Evolutionary conservation across 2,797 vertebrate species (phyloP).

Genomic region (Enteromius anoplus): DNA sequence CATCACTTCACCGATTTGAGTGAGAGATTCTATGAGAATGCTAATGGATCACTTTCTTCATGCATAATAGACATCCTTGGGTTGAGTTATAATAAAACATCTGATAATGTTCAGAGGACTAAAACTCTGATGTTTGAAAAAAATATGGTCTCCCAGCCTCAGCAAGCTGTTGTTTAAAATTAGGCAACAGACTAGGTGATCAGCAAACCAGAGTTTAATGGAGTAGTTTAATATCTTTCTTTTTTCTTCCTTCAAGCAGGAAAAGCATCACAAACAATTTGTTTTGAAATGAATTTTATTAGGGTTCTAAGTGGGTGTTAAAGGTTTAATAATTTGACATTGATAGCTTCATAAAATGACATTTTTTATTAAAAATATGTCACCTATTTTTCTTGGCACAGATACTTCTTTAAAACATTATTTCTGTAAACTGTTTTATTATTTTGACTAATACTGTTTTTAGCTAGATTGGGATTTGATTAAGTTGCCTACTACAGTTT

Average conservation of each 20-base stretch:
- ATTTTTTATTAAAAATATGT: background rate
- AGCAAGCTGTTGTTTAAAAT: background rate
- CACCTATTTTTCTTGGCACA: background rate
- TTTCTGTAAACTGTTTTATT: background rate
- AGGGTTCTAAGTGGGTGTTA: background rate
- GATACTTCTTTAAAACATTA: background rate
- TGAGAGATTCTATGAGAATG: background rate
- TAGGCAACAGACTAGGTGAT: background rate
- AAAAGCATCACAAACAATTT: background rate
- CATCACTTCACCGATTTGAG: background rate
- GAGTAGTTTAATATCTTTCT: background rate
- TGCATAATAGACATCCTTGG: background rate
- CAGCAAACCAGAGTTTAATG: no score
- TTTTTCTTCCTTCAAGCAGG: background rate
- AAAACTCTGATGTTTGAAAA: background rate
- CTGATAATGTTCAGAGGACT: background rate
- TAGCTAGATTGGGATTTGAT: background rate
- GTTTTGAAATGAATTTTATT: background rate
- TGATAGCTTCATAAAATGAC: background rate
- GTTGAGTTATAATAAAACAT: background rate
- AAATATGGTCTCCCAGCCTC: background rate
- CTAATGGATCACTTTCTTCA: background rate
- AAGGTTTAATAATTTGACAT: no score
- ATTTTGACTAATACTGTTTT: background rate
- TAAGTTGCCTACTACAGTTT: background rate